Percentiles rank a stretch among this genome's conserved stretches.
Evolutionary conservation across 2,113 vertebrate genomes (phyloP).

Genomic region (Eupsittula cactorum): DNA sequence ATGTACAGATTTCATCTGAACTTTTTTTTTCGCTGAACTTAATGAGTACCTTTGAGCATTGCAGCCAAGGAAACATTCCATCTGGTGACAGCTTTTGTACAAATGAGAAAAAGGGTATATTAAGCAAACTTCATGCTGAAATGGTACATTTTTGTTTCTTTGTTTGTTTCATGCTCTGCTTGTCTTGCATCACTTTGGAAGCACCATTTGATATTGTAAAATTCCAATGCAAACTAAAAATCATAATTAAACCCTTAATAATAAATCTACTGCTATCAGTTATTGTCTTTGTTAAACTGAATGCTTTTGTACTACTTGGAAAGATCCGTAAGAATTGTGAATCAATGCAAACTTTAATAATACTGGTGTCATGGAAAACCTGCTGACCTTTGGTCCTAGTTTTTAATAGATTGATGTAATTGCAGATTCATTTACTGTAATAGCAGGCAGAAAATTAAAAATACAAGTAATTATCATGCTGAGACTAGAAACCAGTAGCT

Average conservation of each 20-base stretch:
- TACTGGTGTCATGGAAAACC: not conserved
- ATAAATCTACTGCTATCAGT: not conserved
- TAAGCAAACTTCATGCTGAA: constrained; percentile 44
- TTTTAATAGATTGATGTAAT: not conserved
- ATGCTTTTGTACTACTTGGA: not conserved
- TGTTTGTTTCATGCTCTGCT: not conserved
- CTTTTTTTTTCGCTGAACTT: not conserved
- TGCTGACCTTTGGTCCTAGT: not conserved
- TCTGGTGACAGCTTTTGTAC: constrained; percentile 36
- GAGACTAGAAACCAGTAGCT: not conserved
- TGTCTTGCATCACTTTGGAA: not conserved
- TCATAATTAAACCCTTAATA: not conserved
- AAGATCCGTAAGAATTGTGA: not conserved
- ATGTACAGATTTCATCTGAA: not conserved
- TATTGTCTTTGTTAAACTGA: constrained; percentile 43
- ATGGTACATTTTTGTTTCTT: not conserved
- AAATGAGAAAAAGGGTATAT: constrained; percentile 60
- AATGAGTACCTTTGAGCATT: constrained; percentile 68
- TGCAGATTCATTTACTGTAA: not conserved
- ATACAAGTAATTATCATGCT: not conserved
- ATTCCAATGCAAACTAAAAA: constrained; percentile 43
- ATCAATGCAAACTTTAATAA: not conserved
- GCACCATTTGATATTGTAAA: not conserved
- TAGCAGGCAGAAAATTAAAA: not conserved
- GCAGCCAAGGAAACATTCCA: constrained; percentile 42